Evolutionary conservation across 2,113 vertebrate genomes (phyloP), one percentile per base, ranked within the genome.

Genomic region (Gambusia affinis): DNA sequence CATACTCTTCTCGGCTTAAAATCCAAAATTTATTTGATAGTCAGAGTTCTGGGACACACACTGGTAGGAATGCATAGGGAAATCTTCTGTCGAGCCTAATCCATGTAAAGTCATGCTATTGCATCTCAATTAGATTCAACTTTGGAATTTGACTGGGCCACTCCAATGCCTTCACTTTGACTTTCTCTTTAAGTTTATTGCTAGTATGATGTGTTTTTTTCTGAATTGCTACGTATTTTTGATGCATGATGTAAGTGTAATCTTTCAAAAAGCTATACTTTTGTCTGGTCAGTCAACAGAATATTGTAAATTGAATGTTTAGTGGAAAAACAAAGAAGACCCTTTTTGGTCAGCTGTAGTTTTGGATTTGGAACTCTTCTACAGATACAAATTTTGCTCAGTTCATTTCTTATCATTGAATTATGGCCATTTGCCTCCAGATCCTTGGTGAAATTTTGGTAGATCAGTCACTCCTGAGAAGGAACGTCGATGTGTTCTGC

Each of bases 1-100:
- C 85, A 91, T 91, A 83, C 87, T 72, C 69, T 85, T 64, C 76
- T 93, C 90, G 80, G 90, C 85, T 93, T 94, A 91, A 79, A 90
- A 87, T 86, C 87, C 86, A 84, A 88, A 92, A 86, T 91, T 85
- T 85, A 85, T 89, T 93, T 94, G 91, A 91, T 84, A 93, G 88
- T 85, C 85, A 10, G 70, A 81, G 82, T 77, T 88, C 64, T 39
- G 72, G 67, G 75, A 88, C 77, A 79, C 77, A 85, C 27, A 39
- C 65, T 71, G 51, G 8, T 57, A 12, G 14, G 14, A 42, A 42
- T 42, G 65, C 76, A 73, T 73, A 65, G 61, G 81, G 75, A 82
- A 80, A 66, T 8, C 77, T 86, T 84, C 10, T 37, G 35, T 37
- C 35, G 2, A 37, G 10, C 35, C 35, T 37, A 37, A 11, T 37